Conservation (phyloP, 2,797 vertebrate species). For the Eidolon dupreanum region DNA sequence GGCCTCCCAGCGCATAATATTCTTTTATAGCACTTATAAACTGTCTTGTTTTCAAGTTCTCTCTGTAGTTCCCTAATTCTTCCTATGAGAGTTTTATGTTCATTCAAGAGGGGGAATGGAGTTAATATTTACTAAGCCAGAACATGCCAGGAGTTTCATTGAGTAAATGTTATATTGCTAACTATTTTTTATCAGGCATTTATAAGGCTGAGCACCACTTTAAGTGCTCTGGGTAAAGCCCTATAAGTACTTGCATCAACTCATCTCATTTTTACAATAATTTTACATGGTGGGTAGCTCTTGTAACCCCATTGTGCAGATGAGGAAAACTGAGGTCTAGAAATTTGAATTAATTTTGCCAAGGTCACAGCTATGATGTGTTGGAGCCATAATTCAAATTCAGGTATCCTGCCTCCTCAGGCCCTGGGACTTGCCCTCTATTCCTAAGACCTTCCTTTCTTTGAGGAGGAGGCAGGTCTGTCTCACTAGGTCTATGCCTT, state of each 20-base stretch:
- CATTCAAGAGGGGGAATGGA: not conserved
- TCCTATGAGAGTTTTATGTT: not conserved
- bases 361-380: not conserved
- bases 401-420: not conserved
- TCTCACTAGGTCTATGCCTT: not conserved
- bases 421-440: not conserved
- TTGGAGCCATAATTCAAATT: not conserved
- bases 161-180: not conserved
- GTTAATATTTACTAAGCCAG: not conserved
- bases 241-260: not conserved
- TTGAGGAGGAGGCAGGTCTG: not conserved
- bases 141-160: not conserved
- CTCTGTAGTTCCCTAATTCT: not conserved
- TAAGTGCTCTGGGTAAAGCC: not conserved
- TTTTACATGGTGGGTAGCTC: not conserved
- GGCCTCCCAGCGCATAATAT: not conserved
- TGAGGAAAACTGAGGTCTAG: not conserved
- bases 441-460: not conserved
- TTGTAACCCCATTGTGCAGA: not conserved
- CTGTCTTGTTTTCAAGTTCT: not conserved
- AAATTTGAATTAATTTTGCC: not conserved
- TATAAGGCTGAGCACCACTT: not conserved
- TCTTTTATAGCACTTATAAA: not conserved
- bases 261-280: not conserved
- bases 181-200: not conserved